Percentiles rank a stretch among this genome's conserved stretches.
Conservation (phyloP, 1,140 invertebrate genomes). For the Campodea augens region DNA sequence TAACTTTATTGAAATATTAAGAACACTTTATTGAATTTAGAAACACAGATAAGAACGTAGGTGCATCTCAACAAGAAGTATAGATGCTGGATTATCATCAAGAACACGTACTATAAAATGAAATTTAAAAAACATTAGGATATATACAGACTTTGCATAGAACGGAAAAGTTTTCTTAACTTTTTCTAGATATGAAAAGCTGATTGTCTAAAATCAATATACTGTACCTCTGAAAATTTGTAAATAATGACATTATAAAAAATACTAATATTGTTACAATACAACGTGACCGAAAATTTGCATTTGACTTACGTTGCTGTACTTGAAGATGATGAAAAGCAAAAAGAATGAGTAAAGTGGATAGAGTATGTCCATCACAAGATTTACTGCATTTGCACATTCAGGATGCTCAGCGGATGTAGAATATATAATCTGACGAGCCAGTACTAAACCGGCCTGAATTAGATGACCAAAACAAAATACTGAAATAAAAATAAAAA, state of each 20-base stretch:
- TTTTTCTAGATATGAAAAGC: too few relatives aligned
- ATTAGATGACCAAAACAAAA: slow-evolving; percentile 52
- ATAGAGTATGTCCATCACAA: slow-evolving; percentile 36
- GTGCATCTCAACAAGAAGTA: too few relatives aligned
- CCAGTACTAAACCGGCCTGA: slow-evolving; percentile 39
- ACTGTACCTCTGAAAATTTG: too few relatives aligned
- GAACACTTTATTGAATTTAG: too few relatives aligned
- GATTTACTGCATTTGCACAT: slow-evolving; percentile 27
- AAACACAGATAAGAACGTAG: too few relatives aligned
- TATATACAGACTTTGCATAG: too few relatives aligned
- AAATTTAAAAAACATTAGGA: too few relatives aligned
- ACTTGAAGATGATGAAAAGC: slow-evolving; percentile 54
- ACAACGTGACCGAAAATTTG: background rate
- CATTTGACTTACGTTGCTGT: slow-evolving; percentile 42
- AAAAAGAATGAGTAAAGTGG: slow-evolving; percentile 47
- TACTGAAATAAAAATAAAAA: slow-evolving; percentile 26
- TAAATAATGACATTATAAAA: background rate
- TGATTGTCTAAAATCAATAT: too few relatives aligned
- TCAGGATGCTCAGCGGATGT: slow-evolving; percentile 25
- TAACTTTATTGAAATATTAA: too few relatives aligned
- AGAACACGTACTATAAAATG: too few relatives aligned
- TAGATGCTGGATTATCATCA: too few relatives aligned
- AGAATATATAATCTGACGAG: slow-evolving; percentile 38
- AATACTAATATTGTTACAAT: background rate
- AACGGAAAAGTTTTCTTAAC: too few relatives aligned